A percentile compares a stretch with the other conserved stretches of the same genome.
Conservation (phyloP, 2,113 vertebrate species). For the Entosphenus tridentatus region DNA sequence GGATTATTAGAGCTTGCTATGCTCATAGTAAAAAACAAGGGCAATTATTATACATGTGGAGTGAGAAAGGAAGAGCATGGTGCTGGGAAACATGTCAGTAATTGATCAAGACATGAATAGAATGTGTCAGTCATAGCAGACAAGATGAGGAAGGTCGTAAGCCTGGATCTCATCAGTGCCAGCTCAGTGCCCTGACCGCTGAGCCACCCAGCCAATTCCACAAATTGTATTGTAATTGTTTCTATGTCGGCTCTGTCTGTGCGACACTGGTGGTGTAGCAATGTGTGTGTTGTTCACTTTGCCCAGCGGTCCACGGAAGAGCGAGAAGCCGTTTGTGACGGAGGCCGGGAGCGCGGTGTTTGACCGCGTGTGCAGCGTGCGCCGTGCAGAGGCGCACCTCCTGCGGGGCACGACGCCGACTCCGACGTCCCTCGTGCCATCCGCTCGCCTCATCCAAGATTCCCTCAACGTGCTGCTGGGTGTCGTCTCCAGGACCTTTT, state of each 20-base stretch:
- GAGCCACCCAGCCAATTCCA: not conserved
- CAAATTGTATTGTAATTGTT: slow-evolving; percentile 3
- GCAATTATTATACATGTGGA: too few relatives aligned
- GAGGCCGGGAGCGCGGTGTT: slow-evolving; percentile 75
- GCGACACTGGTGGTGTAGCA: not conserved
- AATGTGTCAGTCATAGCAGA: too few relatives aligned
- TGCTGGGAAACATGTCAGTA: too few relatives aligned
- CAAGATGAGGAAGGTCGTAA: too few relatives aligned
- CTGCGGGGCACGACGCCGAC: slow-evolving; percentile 32
- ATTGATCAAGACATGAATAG: too few relatives aligned
- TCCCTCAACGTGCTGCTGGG: slow-evolving; percentile 72
- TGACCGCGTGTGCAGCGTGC: slow-evolving; percentile 53
- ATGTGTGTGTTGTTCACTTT: slow-evolving; percentile 8
- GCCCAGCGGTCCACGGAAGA: slow-evolving; percentile 54
- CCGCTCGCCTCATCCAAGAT: slow-evolving; percentile 57
- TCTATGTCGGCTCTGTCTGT: not conserved
- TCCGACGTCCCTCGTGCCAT: slow-evolving; percentile 30
- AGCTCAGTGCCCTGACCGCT: not conserved
- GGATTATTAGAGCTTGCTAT: too few relatives aligned
- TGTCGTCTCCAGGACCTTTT: slow-evolving; percentile 60
- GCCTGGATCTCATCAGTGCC: not conserved
- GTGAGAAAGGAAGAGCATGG: too few relatives aligned
- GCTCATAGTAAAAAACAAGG: too few relatives aligned
- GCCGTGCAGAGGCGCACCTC: slow-evolving; percentile 43
- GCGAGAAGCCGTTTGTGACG: slow-evolving; percentile 55